phyloP scores from a whole-genome alignment of 92 coral and sea anemone species.

The Montipora capitata region DNA sequence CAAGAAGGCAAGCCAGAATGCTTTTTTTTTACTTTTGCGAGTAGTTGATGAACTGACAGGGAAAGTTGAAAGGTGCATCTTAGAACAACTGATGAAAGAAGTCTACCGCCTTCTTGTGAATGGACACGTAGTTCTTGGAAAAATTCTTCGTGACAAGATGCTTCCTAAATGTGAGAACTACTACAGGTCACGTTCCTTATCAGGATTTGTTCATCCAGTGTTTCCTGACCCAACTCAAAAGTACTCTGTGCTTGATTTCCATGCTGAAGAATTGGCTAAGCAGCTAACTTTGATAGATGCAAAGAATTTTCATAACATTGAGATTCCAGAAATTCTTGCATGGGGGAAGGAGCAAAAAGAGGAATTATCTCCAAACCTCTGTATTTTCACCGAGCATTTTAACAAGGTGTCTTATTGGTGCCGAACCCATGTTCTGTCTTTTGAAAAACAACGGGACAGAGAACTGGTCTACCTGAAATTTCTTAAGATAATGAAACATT shows the following conservation, averaged over 20 bases:
- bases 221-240: constrained; percentile 42
- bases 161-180: constrained; percentile 96
- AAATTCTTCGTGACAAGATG: constrained; percentile 91
- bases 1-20: constrained; percentile 97
- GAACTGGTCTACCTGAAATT: constrained; percentile 94
- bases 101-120: constrained; percentile 90
- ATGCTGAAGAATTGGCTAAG: constrained; percentile 90
- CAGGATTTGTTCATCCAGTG: constrained; percentile 56
- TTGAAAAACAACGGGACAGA: constrained; percentile 93
- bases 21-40: constrained; percentile 90
- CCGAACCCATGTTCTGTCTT: constrained; percentile 93
- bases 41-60: constrained; percentile 97
- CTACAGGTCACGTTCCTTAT: constrained; percentile 80
- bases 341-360: constrained; percentile 99
- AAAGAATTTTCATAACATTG: constrained; percentile 90
- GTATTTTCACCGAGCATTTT: constrained; percentile 96
- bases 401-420: constrained; percentile 99
- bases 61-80: constrained; percentile 92
- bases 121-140: constrained; percentile 93
- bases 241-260: constrained; percentile 86
- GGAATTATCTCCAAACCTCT: constrained; percentile 90
- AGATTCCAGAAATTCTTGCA: constrained; percentile 97
- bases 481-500: constrained; percentile 97
- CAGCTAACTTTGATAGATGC: constrained; percentile 96
- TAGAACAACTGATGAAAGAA: constrained; percentile 95